Base-by-base conservation (phyloP, 2,797 vertebrate species). In the Rhinatrema bivittatum region DNA sequence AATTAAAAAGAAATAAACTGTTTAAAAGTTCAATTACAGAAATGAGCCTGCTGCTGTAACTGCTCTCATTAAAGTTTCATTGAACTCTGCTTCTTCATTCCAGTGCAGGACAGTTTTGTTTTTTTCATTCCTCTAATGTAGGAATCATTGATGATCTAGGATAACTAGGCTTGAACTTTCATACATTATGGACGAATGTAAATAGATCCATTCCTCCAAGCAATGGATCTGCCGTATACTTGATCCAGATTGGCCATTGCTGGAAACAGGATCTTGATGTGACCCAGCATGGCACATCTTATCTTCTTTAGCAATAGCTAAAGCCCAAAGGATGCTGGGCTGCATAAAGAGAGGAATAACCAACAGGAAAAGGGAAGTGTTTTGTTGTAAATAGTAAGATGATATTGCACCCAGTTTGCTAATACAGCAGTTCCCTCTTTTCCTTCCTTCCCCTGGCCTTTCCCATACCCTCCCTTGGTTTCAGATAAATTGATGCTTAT, bases 301-400 rank as follows among this genome's bases (percentile, higher is more conserved):
- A n/a, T n/a, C n/a, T n/a, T n/a, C n/a, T n/a, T n/a, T n/a, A n/a
- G n/a, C n/a, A n/a, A n/a, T n/a, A n/a, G n/a, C n/a, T n/a, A n/a
- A n/a, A n/a, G n/a, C n/a, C n/a, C n/a, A n/a, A n/a, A n/a, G n/a
- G n/a, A n/a, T n/a, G n/a, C n/a, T n/a, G n/a, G n/a, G n/a, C n/a
- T n/a, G n/a, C n/a, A n/a, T n/a, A n/a, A n/a, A n/a, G n/a, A n/a
- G n/a, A n/a, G n/a, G n/a, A n/a, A n/a, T n/a, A n/a, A n/a, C n/a
- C n/a, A n/a, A n/a, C n/a, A n/a, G n/a, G n/a, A n/a, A n/a, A n/a
- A n/a, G n/a, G n/a, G n/a, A n/a, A n/a, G n/a, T n/a, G n/a, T 39
- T 62, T 65, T 66, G 53, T 61, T 83, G 69, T 83, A 72, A 70
- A 73, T 73, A 77, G 65, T 65, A 72, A 53, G 70, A 68, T 61